Evolutionary conservation across 2,113 vertebrate species (phyloP).

Genomic region (Actenoides lindsayi): DNA sequence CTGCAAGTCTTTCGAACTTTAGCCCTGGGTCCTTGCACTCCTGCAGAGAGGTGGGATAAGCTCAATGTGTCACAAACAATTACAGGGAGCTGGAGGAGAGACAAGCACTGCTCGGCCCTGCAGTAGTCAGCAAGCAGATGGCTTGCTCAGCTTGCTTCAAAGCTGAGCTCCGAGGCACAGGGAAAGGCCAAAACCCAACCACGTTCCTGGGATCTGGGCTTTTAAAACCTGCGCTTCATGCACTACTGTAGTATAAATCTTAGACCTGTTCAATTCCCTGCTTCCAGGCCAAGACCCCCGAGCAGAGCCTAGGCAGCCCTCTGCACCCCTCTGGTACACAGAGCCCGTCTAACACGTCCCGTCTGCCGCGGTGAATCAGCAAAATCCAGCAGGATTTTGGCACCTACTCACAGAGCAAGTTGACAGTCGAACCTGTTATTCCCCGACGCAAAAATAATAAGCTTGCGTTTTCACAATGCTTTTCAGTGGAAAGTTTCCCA

Average conservation of each 20-base stretch:
- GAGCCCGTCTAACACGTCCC: not conserved
- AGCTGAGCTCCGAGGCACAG: not conserved
- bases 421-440: conserved; percentile 59
- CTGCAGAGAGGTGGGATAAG: not conserved
- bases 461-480: conserved; percentile 22
- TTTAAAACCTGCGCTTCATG: not conserved
- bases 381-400: conserved; percentile 53
- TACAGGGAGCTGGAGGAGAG: conserved; percentile 8
- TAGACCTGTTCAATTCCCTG: not conserved
- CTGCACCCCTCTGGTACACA: not conserved
- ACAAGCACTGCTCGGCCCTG: not conserved
- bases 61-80: conserved; percentile 9
- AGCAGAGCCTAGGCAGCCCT: not conserved
- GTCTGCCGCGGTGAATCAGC: conserved; percentile 51
- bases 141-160: conserved; percentile 33
- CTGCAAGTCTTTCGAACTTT: not conserved
- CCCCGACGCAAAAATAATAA: conserved; percentile 50
- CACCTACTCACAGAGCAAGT: conserved; percentile 42
- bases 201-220: not conserved
- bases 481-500: conserved; percentile 52
- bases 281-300: not conserved
- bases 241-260: not conserved
- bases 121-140: conserved; percentile 59
- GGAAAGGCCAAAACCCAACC: conserved; percentile 1
- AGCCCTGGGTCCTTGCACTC: not conserved